Percentiles rank a stretch among this genome's conserved stretches.
Conservation (phyloP, 2,113 vertebrate species). For the Aegithalos caudatus region DNA sequence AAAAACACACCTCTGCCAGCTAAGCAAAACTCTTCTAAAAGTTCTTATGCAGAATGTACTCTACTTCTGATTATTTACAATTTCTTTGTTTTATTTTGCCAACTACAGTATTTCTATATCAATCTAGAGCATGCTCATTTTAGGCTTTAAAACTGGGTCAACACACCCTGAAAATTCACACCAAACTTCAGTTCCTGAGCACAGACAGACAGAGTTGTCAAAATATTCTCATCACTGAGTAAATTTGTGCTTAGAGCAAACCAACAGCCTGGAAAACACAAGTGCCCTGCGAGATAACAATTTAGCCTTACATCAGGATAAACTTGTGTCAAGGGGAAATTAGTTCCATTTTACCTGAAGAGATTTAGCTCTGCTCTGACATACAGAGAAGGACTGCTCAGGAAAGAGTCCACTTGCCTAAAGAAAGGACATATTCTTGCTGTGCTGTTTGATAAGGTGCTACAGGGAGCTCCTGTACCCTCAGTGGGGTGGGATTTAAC, state of each 20-base stretch:
- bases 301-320: slow-evolving; percentile 35
- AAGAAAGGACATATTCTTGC: background rate
- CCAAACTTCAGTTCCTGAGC: slow-evolving; percentile 46
- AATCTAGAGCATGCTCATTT: slow-evolving; percentile 53
- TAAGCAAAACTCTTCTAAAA: background rate
- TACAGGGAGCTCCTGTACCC: background rate
- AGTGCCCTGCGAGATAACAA: slow-evolving; percentile 56
- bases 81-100: slow-evolving; percentile 12
- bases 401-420: background rate
- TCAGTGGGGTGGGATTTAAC: background rate
- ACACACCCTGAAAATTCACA: slow-evolving; percentile 64
- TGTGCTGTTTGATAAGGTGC: background rate
- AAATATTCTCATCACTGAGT: slow-evolving; percentile 71
- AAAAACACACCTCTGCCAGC: background rate
- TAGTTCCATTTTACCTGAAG: background rate
- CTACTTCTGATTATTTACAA: background rate
- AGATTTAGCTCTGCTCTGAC: background rate
- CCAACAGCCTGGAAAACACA: slow-evolving; percentile 65
- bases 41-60: background rate
- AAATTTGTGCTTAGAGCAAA: slow-evolving; percentile 65
- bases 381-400: background rate
- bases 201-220: slow-evolving; percentile 60
- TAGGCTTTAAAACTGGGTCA: slow-evolving; percentile 64
- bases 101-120: background rate
- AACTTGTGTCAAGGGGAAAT: slow-evolving; percentile 50